Percentiles rank a stretch among this genome's conserved stretches.
Evolutionary conservation across 2,888 invertebrate genomes (phyloP).

Genomic region (Plagodis pulveraria): DNA sequence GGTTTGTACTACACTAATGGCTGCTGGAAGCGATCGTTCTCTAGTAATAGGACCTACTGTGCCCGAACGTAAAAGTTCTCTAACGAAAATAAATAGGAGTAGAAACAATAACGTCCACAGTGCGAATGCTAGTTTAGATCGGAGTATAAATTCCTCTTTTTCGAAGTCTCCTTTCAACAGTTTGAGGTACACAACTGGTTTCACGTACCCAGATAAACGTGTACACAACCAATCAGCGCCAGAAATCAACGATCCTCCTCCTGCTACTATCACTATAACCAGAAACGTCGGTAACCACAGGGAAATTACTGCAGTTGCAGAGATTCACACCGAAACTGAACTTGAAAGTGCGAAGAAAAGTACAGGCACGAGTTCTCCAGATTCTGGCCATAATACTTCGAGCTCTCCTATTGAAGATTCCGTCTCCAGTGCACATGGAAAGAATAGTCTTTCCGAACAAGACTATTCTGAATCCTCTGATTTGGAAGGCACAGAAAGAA

Average conservation of each 20-base stretch:
- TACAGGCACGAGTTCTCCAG: conserved; percentile 90
- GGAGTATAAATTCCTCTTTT: conserved; percentile 74
- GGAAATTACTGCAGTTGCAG: conserved; percentile 86
- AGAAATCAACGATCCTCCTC: conserved; percentile 63
- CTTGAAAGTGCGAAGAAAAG: conserved; percentile 80
- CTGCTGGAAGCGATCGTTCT: conserved; percentile 87
- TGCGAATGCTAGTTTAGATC: conserved; percentile 84
- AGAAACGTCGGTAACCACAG: conserved; percentile 70
- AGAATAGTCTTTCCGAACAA: conserved; percentile 89
- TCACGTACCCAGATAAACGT: conserved; percentile 66
- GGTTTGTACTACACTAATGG: conserved; percentile 93
- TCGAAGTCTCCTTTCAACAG: conserved; percentile 73
- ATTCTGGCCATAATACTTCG: conserved; percentile 92
- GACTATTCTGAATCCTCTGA: conserved; percentile 95
- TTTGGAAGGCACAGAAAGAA: conserved; percentile 93
- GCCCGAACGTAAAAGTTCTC: conserved; percentile 92
- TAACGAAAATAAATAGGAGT: conserved; percentile 85
- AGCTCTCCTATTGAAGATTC: conserved; percentile 91
- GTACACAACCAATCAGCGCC: conserved; percentile 68
- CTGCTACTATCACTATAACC: conserved; percentile 71
- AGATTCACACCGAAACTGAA: conserved; percentile 80
- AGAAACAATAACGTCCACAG: conserved; percentile 78
- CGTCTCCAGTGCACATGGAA: conserved; percentile 89
- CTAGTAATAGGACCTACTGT: conserved; percentile 89
- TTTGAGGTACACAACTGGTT: conserved; percentile 66